These are phyloP conservation scores for Arctocebus calabarensis DNA, from an alignment of 2,797 vertebrate genomes.

Conservation along the genomic window DNA sequence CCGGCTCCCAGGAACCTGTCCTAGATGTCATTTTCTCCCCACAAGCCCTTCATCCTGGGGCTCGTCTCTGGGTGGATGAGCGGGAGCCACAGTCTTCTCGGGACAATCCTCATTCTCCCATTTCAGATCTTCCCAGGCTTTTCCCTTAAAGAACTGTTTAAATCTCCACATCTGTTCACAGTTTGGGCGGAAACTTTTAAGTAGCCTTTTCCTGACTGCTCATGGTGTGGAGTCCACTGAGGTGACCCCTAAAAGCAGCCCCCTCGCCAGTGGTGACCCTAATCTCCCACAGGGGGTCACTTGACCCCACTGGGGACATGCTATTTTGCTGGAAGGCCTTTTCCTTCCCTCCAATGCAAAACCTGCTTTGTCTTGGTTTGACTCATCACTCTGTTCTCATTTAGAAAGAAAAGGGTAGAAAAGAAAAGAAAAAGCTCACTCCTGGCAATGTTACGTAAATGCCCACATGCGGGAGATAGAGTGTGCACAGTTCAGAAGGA, in stretches of 20 bases:
- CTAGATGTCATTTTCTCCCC: background rate
- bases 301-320: rapidly evolving
- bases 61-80: rapidly evolving
- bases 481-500: background rate
- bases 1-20: rapidly evolving
- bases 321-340: background rate
- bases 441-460: conserved; percentile 24
- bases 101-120: background rate
- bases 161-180: background rate
- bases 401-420: background rate
- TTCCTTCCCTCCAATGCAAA: background rate
- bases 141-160: background rate
- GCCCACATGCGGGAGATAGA: background rate
- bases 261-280: rapidly evolving
- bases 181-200: background rate
- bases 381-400: background rate
- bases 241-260: rapidly evolving
- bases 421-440: background rate
- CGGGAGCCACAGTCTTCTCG: rapidly evolving
- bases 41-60: rapidly evolving
- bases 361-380: rapidly evolving
- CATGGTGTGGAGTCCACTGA: rapidly evolving
- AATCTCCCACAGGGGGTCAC: rapidly evolving
- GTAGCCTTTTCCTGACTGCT: background rate
- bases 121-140: rapidly evolving